These are phyloP conservation scores for Tryphoninae sp. DNA, from an alignment of 2,888 invertebrate genomes.

Conservation along the genomic window DNA sequence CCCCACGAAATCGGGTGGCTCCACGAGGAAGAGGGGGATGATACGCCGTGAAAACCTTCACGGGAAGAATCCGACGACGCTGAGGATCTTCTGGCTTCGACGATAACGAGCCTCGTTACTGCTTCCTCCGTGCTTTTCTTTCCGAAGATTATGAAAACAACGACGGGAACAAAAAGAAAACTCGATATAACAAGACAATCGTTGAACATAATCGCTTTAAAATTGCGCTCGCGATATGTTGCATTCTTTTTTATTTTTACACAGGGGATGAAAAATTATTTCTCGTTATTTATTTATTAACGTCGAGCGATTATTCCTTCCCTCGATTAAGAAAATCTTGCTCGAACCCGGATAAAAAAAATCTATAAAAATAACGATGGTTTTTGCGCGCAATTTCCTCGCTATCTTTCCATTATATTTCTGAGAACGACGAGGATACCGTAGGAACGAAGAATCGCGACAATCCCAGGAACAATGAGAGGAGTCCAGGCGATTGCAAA, in stretches of 20 bases:
- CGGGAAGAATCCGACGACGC: slow-evolving; percentile 19
- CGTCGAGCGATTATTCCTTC: no score
- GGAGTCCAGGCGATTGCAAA: slow-evolving; percentile 30
- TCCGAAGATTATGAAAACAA: slow-evolving; percentile 50
- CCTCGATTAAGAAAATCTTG: neutral
- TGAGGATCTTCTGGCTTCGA: slow-evolving; percentile 36
- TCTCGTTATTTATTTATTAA: no score
- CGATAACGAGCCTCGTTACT: slow-evolving; percentile 65
- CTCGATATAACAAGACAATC: slow-evolving; percentile 31
- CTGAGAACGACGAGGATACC: neutral
- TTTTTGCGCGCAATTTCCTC: slow-evolving; percentile 2
- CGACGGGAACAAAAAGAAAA: slow-evolving; percentile 3
- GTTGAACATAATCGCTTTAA: neutral
- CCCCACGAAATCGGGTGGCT: slow-evolving; percentile 1
- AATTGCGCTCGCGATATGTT: neutral
- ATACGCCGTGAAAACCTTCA: slow-evolving; percentile 29
- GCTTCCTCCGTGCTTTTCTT: slow-evolving; percentile 28
- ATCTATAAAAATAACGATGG: neutral
- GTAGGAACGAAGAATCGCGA: neutral
- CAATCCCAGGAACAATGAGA: slow-evolving; percentile 47
- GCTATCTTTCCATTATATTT: slow-evolving; percentile 32
- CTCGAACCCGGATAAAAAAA: neutral
- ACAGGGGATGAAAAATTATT: no score
- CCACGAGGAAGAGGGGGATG: neutral
- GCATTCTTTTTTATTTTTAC: no score